Conservation (phyloP, 1,140 invertebrate species). For the Micrasema longulum region DNA sequence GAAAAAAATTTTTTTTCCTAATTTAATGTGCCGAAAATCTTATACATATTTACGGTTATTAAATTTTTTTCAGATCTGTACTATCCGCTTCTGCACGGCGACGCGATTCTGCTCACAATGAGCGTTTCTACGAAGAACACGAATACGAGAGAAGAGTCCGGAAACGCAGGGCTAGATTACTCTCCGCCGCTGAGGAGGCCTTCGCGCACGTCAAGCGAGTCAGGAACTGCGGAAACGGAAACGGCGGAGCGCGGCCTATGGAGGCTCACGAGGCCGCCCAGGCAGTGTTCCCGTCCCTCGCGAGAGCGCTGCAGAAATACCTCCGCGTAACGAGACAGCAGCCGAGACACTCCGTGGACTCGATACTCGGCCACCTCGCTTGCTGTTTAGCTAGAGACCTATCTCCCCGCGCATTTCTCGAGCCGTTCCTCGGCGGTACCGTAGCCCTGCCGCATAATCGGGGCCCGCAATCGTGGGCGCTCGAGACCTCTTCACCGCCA, state of each 20-base stretch:
- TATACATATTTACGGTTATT: too few relatives aligned
- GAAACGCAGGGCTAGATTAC: conserved; percentile 88
- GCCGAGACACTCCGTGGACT: conserved; percentile 93
- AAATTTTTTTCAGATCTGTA: conserved; percentile 72
- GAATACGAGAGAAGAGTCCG: conserved; percentile 94
- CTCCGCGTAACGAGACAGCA: conserved; percentile 94
- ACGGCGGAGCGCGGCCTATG: conserved; percentile 74
- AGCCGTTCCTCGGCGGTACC: conserved; percentile 84
- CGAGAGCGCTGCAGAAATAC: conserved; percentile 95
- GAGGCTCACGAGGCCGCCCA: conserved; percentile 96
- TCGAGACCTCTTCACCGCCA: conserved; percentile 91
- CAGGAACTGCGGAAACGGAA: conserved; percentile 63
- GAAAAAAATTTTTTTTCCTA: too few relatives aligned
- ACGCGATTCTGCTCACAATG: conserved; percentile 92
- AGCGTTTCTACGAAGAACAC: conserved; percentile 97
- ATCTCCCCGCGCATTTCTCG: conserved; percentile 92
- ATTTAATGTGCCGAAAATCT: too few relatives aligned
- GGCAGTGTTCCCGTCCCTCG: conserved; percentile 96
- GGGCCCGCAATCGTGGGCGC: conserved; percentile 88
- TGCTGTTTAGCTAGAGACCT: conserved; percentile 92
- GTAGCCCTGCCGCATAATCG: conserved; percentile 83
- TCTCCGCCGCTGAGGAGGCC: conserved; percentile 95
- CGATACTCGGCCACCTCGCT: conserved; percentile 87
- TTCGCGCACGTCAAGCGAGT: conserved; percentile 94
- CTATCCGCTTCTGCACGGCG: conserved; percentile 78